phyloP scores from a whole-genome alignment of 2,888 invertebrate species.

The Slavum lentiscoides region DNA sequence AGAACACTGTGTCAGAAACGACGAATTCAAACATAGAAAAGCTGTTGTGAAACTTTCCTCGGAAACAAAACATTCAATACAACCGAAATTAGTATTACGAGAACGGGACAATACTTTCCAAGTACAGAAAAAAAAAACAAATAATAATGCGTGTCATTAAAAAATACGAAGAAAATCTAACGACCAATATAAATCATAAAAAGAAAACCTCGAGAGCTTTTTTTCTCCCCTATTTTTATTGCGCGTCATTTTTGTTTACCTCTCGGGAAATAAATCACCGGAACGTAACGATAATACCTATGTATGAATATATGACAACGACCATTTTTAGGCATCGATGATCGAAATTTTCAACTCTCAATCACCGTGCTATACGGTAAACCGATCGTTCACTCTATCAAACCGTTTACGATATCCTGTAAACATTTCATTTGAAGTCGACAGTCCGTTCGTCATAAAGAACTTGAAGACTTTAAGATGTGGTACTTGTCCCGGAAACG shows the following conservation, averaged over 20 bases:
- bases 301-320: not conserved
- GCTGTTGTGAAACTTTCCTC: slow-evolving; percentile 13
- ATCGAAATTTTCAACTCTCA: not conserved
- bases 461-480: slow-evolving; percentile 3
- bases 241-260: not conserved
- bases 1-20: slow-evolving; percentile 11
- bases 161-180: not conserved
- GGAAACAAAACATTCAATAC: slow-evolving; percentile 42
- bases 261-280: not conserved
- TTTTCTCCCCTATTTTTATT: not conserved
- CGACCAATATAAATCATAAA: not conserved
- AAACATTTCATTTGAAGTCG: not conserved
- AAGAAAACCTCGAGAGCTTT: not conserved
- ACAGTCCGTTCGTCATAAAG: slow-evolving; percentile 5
- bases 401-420: slow-evolving; percentile 29
- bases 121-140: slow-evolving; percentile 36
- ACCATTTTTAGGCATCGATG: slow-evolving; percentile 6
- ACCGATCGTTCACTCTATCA: slow-evolving; percentile 14
- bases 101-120: slow-evolving; percentile 20
- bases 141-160: slow-evolving; percentile 13
- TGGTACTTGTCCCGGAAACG: not conserved
- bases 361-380: not conserved
- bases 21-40: slow-evolving; percentile 26
- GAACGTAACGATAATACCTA: not conserved
- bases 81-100: slow-evolving; percentile 19